These are phyloP conservation scores for Eptatretus atami DNA, from an alignment of 2,797 vertebrate species.

Conservation along the genomic window DNA sequence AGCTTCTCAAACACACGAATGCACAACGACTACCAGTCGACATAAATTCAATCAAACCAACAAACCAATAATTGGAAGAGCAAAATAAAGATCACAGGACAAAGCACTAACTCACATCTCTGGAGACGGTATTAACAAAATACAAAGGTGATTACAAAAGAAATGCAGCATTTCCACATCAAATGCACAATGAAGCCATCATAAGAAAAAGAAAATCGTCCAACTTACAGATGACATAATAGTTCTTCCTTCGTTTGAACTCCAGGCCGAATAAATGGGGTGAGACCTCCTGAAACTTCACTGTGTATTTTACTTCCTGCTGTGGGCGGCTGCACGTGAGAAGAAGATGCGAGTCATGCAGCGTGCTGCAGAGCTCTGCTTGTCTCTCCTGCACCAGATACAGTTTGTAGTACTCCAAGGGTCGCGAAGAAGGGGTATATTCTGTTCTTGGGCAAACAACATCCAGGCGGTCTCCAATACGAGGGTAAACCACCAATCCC, in stretches of 20 bases:
- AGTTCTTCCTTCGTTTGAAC: background rate
- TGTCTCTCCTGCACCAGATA: background rate
- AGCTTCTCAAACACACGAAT: no score
- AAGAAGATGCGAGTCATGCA: background rate
- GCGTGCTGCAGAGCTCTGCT: background rate
- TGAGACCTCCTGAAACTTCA: constrained; percentile 1
- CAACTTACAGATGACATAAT: constrained; percentile 1
- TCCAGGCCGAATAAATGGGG: background rate
- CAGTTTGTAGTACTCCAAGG: constrained; percentile 4
- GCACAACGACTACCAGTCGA: no score
- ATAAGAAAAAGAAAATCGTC: background rate
- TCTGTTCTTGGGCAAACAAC: background rate
- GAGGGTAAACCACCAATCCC: background rate
- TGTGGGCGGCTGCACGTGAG: background rate
- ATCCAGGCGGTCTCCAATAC: background rate
- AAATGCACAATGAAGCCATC: no score
- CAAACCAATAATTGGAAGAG: no score
- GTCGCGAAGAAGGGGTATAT: background rate
- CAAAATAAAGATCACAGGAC: no score
- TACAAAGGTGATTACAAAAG: no score
- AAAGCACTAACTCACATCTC: no score
- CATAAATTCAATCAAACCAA: no score
- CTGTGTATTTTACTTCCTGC: background rate
- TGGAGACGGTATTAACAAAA: no score
- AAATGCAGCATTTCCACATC: no score